These are phyloP conservation scores for Bovichtus variegatus DNA, from an alignment of 2,797 vertebrate species.

Conservation along the genomic window DNA sequence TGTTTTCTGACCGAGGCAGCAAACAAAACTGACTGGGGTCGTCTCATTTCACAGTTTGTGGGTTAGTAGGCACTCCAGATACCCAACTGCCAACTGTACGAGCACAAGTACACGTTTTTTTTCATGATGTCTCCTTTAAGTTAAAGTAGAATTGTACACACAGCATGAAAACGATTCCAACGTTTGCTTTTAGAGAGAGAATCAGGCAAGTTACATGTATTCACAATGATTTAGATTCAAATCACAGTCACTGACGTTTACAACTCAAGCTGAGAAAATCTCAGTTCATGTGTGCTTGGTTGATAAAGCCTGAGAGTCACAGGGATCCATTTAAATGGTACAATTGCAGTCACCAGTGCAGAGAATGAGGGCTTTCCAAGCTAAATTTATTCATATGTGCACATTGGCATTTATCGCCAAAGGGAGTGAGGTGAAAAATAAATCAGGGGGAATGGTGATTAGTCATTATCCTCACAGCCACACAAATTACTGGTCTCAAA, in stretches of 20 bases:
- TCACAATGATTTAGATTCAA: background rate
- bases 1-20: no score
- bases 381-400: background rate
- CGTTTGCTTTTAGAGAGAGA: background rate
- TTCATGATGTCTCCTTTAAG: background rate
- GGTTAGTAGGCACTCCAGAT: no score
- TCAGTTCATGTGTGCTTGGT: background rate
- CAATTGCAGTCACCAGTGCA: background rate
- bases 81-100: no score
- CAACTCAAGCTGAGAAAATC: background rate
- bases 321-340: background rate
- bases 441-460: background rate
- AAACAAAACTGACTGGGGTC: no score
- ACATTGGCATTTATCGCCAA: background rate
- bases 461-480: conserved; percentile 16
- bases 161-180: background rate
- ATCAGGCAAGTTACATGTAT: background rate
- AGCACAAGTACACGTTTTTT: no score
- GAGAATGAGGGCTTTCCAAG: conserved; percentile 8
- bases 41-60: no score
- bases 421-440: background rate
- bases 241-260: background rate
- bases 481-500: conserved; percentile 12
- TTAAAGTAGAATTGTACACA: background rate
- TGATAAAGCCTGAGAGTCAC: background rate